These are phyloP conservation scores for Gnathonemus echidnorhynchus DNA, from an alignment of 2,113 vertebrate species.

Conservation along the genomic window DNA sequence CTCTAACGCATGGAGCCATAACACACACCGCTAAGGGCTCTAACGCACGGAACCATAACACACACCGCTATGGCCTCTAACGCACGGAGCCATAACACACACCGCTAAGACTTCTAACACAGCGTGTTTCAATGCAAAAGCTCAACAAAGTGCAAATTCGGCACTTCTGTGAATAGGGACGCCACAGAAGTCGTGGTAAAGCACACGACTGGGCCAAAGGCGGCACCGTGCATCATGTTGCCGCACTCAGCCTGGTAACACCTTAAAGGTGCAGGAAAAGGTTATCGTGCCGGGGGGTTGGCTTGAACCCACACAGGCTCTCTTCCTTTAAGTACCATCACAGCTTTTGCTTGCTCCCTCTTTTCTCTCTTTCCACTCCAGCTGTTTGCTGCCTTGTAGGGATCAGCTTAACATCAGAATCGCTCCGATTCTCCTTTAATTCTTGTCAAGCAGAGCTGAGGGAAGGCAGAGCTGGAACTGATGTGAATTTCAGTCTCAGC, in stretches of 20 bases:
- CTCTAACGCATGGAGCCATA: neutral
- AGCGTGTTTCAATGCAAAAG: constrained; percentile 2
- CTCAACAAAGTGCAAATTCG: neutral
- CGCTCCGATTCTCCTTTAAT: neutral
- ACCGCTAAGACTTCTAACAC: neutral
- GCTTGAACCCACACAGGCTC: neutral
- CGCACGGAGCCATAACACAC: neutral
- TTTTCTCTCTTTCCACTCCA: neutral
- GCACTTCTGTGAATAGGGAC: neutral
- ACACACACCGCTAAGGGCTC: neutral
- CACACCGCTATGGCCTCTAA: neutral
- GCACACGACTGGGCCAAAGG: neutral
- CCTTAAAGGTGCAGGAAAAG: neutral
- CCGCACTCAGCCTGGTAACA: neutral
- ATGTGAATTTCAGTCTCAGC: neutral
- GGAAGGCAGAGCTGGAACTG: neutral
- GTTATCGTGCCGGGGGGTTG: neutral
- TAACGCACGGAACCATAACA: neutral
- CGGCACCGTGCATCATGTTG: neutral
- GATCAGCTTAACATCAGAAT: neutral
- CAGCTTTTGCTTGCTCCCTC: neutral
- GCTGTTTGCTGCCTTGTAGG: neutral
- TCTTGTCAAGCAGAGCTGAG: neutral
- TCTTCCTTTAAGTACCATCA: neutral
- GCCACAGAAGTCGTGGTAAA: neutral